Percentiles rank a stretch among this genome's conserved stretches.
phyloP scores from a whole-genome alignment of 1,140 invertebrate genomes.

The Cryptotermes secundus region DNA sequence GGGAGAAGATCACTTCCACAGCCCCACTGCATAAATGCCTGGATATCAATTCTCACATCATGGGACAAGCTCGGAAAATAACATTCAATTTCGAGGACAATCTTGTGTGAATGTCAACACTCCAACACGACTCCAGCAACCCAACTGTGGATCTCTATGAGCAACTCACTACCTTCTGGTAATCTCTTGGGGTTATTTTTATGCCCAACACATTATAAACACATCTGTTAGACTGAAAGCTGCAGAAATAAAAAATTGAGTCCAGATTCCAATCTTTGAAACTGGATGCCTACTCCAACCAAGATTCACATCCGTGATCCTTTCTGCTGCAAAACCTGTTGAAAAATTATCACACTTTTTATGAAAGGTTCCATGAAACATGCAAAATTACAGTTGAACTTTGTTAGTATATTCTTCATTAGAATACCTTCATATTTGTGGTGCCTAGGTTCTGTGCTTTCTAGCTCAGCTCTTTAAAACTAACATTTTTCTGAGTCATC shows the following conservation, averaged over 20 bases:
- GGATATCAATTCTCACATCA: not conserved
- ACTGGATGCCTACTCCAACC: not conserved
- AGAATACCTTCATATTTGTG: too few species aligned
- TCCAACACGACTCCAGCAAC: not conserved
- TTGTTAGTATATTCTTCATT: too few species aligned
- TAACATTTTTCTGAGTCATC: too few species aligned
- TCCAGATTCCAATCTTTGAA: conserved; percentile 12
- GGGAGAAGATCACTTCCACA: not conserved
- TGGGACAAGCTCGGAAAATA: not conserved
- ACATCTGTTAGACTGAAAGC: not conserved
- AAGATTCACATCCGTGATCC: conserved; percentile 78
- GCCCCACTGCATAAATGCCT: not conserved
- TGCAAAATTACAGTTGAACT: too few species aligned
- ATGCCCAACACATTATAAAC: not conserved
- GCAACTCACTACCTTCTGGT: conserved; percentile 3
- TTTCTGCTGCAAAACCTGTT: conserved; percentile 75
- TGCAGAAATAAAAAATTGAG: not conserved
- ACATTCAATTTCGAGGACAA: not conserved
- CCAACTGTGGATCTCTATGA: not conserved
- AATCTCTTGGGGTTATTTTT: conserved; percentile 19
- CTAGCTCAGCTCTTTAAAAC: too few species aligned
- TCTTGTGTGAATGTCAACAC: not conserved
- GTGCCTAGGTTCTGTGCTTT: too few species aligned
- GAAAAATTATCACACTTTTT: conserved; percentile 30
- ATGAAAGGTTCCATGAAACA: conserved; percentile 4